A percentile compares a stretch with the other conserved stretches of the same genome.
Conservation (phyloP, 92 coral and sea anemone species). For the Palythoa grandiflora region DNA sequence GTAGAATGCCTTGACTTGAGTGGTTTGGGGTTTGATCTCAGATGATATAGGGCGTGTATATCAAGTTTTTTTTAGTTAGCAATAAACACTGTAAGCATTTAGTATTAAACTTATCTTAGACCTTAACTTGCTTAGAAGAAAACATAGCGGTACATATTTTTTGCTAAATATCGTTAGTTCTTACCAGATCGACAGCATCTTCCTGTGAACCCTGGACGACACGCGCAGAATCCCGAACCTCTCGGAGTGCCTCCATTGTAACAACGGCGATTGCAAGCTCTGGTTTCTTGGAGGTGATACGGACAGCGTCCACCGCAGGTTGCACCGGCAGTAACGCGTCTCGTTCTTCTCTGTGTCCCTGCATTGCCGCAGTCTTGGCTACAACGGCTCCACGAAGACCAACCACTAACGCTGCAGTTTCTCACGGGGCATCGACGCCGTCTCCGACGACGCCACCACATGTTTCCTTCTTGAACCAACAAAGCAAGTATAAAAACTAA, state of each 20-base stretch:
- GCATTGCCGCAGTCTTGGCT: constrained; percentile 78
- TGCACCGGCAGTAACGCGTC: constrained; percentile 58
- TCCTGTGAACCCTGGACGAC: constrained; percentile 75
- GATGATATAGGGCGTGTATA: no score
- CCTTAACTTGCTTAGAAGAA: no score
- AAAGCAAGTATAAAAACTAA: neutral
- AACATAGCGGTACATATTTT: no score
- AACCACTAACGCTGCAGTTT: constrained; percentile 63
- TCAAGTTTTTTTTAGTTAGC: no score
- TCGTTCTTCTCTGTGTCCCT: constrained; percentile 74
- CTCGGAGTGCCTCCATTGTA: constrained; percentile 75
- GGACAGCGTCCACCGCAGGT: constrained; percentile 76
- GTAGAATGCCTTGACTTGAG: no score
- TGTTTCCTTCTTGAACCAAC: neutral
- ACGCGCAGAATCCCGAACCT: constrained; percentile 61
- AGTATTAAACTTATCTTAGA: no score
- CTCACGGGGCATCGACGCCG: constrained; percentile 60
- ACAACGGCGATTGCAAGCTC: constrained; percentile 83
- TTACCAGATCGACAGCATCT: constrained; percentile 89
- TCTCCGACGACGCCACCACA: constrained; percentile 26
- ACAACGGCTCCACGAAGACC: constrained; percentile 76
- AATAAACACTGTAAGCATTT: no score
- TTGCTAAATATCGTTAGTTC: neutral
- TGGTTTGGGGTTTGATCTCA: no score
- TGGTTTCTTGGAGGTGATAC: constrained; percentile 56